Base-by-base conservation (phyloP, 2,888 invertebrate species). In the Cryptophagus acutangulus region DNA sequence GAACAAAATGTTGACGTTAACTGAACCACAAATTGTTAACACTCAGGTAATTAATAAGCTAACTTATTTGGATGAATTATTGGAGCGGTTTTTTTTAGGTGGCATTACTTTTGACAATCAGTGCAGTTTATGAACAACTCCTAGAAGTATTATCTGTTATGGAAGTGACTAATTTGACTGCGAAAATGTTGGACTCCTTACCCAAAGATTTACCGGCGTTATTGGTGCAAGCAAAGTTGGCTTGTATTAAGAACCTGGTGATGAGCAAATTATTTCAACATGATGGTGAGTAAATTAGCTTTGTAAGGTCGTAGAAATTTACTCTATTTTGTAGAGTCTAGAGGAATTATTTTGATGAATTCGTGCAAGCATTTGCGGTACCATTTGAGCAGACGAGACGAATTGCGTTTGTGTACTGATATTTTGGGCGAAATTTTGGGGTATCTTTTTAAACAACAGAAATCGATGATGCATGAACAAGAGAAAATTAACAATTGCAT, bases 401-500 rank as follows among this genome's bases (percentile, higher is more conserved):
- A 93, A 61, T 69, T 93, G 18, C 75, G 82, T 9, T 76, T 88
- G 3, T 91, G 91, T 60, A 86, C 91, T 0, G 88, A 88, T 43
- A 90, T 94, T 57, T 72, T 95, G 6, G 86, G 87, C 0, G 92
- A 93, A 63, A 81, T 94, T 17, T 77, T 94, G 12, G 78, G 75
- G 29, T 79, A 76, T 55, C 64, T 82, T 12, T 77, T 77, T 58
- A 76, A 75, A 49, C 71, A 75, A 40, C 62, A 69, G 28, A 68
- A 68, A 50, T n/a, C n/a, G n/a, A 50, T 60, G 24, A 70, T 71
- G 36, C 70, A 74, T 37, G 73, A 74, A 46, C 67, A 73, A 43
- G 74, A 71, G 40, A 76, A 76, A 57, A 74, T 78, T 15, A 78
- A 77, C 54, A 79, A 78, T 49, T 77, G 77, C 51, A 73, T 79